Conservation (phyloP, 1,140 invertebrate species). For the Lordiphosa collinella region DNA sequence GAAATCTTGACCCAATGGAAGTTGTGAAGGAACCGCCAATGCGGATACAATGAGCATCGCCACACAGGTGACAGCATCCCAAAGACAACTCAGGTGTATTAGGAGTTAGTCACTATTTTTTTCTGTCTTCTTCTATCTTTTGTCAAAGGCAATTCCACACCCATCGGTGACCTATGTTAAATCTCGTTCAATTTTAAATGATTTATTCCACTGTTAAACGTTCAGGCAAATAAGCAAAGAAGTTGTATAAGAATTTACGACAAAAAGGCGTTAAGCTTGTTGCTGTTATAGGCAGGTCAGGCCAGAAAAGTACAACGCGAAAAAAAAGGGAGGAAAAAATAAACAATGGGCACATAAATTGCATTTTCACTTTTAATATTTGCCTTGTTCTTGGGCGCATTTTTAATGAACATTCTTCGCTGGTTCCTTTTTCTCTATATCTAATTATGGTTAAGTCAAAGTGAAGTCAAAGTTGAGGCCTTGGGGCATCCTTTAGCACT, state of each 20-base stretch:
- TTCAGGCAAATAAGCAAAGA: slow-evolving; percentile 15
- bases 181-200: background rate
- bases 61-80: too few relatives aligned
- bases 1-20: too few relatives aligned
- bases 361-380: slow-evolving; percentile 76
- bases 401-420: slow-evolving; percentile 38
- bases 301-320: background rate
- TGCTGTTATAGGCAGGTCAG: slow-evolving; percentile 25
- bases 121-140: too few relatives aligned
- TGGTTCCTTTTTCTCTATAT: background rate
- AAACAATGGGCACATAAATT: slow-evolving; percentile 73
- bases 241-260: slow-evolving; percentile 66
- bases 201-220: slow-evolving; percentile 6
- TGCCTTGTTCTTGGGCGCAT: slow-evolving; percentile 20
- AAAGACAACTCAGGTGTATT: too few relatives aligned
- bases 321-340: slow-evolving; percentile 18
- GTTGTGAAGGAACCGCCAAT: too few relatives aligned
- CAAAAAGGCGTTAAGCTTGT: slow-evolving; percentile 70
- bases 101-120: too few relatives aligned
- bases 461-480: too few relatives aligned
- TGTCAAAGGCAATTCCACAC: too few relatives aligned
- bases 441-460: too few relatives aligned
- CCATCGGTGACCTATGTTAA: too few relatives aligned
- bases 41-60: too few relatives aligned
- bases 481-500: background rate